phyloP scores from a whole-genome alignment of 2,888 invertebrate genomes.

The Noctua pronuba region DNA sequence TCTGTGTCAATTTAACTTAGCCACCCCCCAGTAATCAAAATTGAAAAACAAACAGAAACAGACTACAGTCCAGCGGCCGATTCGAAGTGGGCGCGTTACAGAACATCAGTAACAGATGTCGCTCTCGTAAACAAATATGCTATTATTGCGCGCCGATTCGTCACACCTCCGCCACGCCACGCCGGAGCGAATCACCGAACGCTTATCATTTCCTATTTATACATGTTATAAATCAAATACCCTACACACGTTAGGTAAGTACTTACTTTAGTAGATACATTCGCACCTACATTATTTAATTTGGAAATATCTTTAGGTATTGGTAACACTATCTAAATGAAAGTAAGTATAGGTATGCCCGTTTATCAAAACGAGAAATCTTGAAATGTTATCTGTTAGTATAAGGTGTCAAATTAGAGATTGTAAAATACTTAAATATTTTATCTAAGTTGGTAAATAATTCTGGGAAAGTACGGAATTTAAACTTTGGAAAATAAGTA shows the following conservation, averaged over 20 bases:
- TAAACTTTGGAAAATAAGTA: constrained; percentile 17
- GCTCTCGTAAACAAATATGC: constrained; percentile 68
- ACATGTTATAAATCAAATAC: constrained; percentile 59
- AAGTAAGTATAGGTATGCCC: constrained; percentile 34
- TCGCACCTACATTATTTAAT: constrained; percentile 42
- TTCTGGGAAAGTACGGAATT: constrained; percentile 33
- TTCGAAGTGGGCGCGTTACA: constrained; percentile 50
- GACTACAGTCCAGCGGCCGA: constrained; percentile 32
- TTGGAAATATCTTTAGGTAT: constrained; percentile 35
- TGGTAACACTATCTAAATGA: constrained; percentile 36
- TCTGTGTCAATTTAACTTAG: constrained; percentile 8
- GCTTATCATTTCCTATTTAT: constrained; percentile 60
- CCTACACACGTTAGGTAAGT: constrained; percentile 26
- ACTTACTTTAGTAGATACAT: constrained; percentile 16
- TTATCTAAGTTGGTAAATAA: constrained; percentile 31
- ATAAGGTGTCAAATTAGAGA: constrained; percentile 47
- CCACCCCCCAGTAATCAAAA: constrained; percentile 27
- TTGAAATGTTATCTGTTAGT: constrained; percentile 53
- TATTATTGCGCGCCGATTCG: constrained; percentile 64
- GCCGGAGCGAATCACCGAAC: constrained; percentile 52
- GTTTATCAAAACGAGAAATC: constrained; percentile 56
- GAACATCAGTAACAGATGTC: constrained; percentile 67
- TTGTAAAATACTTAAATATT: constrained; percentile 45
- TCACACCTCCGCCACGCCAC: constrained; percentile 60
- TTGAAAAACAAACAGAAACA: constrained; percentile 45